These are phyloP conservation scores for Chlorops oryzae DNA, from an alignment of 1,140 invertebrate species.

Conservation along the genomic window DNA sequence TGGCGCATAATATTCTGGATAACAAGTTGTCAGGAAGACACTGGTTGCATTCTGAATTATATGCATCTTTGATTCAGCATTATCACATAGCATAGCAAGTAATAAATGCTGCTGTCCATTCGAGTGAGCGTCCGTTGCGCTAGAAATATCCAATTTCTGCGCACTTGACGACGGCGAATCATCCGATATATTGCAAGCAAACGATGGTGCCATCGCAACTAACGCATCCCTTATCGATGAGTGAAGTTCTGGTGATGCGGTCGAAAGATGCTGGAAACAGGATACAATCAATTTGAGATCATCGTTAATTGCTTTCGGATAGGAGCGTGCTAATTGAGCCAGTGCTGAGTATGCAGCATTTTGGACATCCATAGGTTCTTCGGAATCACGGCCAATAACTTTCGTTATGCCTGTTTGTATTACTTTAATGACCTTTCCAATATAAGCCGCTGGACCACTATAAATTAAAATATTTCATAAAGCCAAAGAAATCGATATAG, in stretches of 20 bases:
- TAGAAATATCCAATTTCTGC: no score
- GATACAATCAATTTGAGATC: slow-evolving; percentile 39
- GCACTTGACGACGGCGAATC: no score
- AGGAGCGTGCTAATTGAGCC: slow-evolving; percentile 55
- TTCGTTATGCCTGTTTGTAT: slow-evolving; percentile 66
- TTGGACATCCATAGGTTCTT: slow-evolving; percentile 43
- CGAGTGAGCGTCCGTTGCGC: slow-evolving; percentile 43
- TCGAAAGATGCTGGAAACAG: slow-evolving; percentile 53
- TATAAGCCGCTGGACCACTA: slow-evolving; percentile 56
- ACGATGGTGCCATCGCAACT: slow-evolving; percentile 64
- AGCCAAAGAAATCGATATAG: no score
- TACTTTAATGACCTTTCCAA: slow-evolving; percentile 59
- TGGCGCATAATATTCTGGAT: slow-evolving; percentile 71
- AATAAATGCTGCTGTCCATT: slow-evolving; percentile 52
- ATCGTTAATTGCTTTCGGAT: slow-evolving; percentile 64
- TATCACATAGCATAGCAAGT: slow-evolving; percentile 49
- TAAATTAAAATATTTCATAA: slow-evolving; percentile 26
- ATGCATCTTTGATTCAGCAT: slow-evolving; percentile 60
- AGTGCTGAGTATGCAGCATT: slow-evolving; percentile 41
- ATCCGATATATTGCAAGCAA: slow-evolving; percentile 47
- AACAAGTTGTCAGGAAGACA: slow-evolving; percentile 73
- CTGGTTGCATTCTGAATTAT: slow-evolving; percentile 76
- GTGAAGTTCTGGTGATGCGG: slow-evolving; percentile 54
- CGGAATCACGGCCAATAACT: slow-evolving; percentile 56
- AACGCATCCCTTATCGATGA: slow-evolving; percentile 65